Evolutionary conservation across 1,140 invertebrate genomes (phyloP).

Genomic region (Ganaspis sp.): DNA sequence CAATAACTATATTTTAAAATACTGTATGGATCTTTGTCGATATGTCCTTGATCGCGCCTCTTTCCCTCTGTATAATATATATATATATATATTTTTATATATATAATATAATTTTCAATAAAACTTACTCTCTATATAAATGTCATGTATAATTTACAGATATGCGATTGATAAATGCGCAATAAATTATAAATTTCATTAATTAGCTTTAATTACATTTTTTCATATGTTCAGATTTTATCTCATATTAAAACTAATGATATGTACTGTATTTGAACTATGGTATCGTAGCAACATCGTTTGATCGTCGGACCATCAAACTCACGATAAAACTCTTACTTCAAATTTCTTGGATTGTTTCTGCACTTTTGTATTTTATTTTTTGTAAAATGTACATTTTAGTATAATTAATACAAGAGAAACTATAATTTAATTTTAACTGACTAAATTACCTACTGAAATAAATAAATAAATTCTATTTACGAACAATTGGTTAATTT

Average conservation of each 20-base stretch:
- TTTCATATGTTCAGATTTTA: conserved; percentile 28
- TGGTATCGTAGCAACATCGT: background rate
- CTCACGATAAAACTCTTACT: background rate
- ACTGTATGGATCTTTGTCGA: conserved; percentile 41
- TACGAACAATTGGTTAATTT: no score
- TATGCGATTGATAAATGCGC: conserved; percentile 34
- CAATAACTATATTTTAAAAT: conserved; percentile 35
- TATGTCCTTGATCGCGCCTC: conserved; percentile 24
- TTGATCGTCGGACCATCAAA: background rate
- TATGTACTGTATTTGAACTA: conserved; percentile 40
- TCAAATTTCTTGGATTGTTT: no score
- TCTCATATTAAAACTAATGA: conserved; percentile 41
- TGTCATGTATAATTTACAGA: conserved; percentile 6
- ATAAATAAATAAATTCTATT: no score
- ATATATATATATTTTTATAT: no score
- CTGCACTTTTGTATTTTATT: no score
- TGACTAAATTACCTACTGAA: no score
- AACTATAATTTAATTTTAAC: no score
- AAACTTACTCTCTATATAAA: conserved; percentile 30
- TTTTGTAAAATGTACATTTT: no score
- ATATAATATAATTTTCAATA: conserved; percentile 45
- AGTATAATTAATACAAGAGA: no score
- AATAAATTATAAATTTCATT: conserved; percentile 37
- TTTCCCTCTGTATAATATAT: conserved; percentile 20
- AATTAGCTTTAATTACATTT: conserved; percentile 30